Evolutionary conservation across 2,888 invertebrate genomes (phyloP), one percentile per base, ranked within the genome.

Genomic region (Vandiemenella viatica): DNA sequence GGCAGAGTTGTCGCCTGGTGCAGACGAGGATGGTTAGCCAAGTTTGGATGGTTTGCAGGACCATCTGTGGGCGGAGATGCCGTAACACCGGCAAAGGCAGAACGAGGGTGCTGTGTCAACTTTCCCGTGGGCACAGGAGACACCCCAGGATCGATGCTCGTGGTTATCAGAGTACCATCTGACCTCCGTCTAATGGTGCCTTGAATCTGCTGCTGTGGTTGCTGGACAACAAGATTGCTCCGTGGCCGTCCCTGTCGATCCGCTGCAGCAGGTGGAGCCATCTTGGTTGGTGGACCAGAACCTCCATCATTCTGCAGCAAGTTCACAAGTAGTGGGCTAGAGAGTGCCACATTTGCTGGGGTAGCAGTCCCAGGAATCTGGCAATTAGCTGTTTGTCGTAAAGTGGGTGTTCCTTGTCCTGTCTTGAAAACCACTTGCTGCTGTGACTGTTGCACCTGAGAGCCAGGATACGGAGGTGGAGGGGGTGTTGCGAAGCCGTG

Each of bases 321-420:
- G 67, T 93, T 93, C 23, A 93, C 93, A 56, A 93, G 72, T 57
- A 93, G 70, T 18, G 93, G 93, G 62, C 91, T 92, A 56, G 80
- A 89, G 66, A 83, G 77, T 49, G 84, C 85, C 56, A 85, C 85
- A 54, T 77, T 56, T 17, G 26, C 23, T 10, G 47, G 42, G 3
- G 42, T 16, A 5, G 22, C 17, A 3, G 26, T 4, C 6, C 16
- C 19, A 8, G 38, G 41, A 22, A 40, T 13, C 26, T 47, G 47
- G 19, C 41, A 26, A 40, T 58, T 59, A 23, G 61, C 57, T 55
- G 55, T 59, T 51, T 61, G 62, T 59, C 61, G 62, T 61, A 61
- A 60, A 58, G 64, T 59, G 50, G 61, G 56, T 55, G 61, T 55
- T n/a, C 59, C 58, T 26, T 58, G 58, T 48, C 61, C 50, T 47